These are phyloP conservation scores for Drosophila rhopaloa DNA, from an alignment of 1,140 invertebrate species.

Conservation along the genomic window DNA sequence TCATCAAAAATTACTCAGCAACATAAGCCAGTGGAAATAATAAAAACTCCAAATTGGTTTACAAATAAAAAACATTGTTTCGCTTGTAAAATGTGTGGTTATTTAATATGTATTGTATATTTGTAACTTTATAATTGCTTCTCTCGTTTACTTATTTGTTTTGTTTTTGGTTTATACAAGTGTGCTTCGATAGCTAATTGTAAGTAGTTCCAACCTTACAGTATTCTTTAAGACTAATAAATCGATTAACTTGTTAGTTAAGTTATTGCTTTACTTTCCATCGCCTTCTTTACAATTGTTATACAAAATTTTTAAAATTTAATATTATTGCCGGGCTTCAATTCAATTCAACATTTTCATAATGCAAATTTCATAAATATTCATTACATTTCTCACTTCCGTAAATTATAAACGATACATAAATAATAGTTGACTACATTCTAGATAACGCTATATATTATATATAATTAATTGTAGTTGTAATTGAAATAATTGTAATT, in stretches of 20 bases:
- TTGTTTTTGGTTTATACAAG: conserved; percentile 46
- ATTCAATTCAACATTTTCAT: conserved; percentile 57
- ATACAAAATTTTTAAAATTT: conserved; percentile 80
- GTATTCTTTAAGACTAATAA: conserved; percentile 69
- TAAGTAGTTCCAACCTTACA: conserved; percentile 76
- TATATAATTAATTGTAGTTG: conserved; percentile 55
- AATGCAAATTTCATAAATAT: conserved; percentile 55
- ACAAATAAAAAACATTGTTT: conserved; percentile 52
- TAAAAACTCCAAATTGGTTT: conserved; percentile 19
- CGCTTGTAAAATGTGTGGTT: conserved; percentile 40
- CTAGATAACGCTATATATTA: conserved; percentile 63
- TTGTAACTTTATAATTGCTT: conserved; percentile 70
- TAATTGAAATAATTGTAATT: conserved; percentile 75
- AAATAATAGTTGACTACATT: conserved; percentile 62
- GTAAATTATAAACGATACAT: conserved; percentile 38
- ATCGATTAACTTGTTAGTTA: conserved; percentile 74
- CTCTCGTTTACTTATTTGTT: conserved; percentile 32
- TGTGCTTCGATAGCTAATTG: conserved; percentile 69
- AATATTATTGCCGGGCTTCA: conserved; percentile 79
- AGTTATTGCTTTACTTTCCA: conserved; percentile 76
- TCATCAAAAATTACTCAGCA: conserved; percentile 38
- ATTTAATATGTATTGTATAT: conserved; percentile 59
- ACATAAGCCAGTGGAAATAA: conserved; percentile 35
- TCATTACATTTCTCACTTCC: conserved; percentile 36
- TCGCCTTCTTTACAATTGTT: conserved; percentile 68